phyloP scores from a whole-genome alignment of 2,888 invertebrate species.

The Scaptodrosophila latifasciaeformis region DNA sequence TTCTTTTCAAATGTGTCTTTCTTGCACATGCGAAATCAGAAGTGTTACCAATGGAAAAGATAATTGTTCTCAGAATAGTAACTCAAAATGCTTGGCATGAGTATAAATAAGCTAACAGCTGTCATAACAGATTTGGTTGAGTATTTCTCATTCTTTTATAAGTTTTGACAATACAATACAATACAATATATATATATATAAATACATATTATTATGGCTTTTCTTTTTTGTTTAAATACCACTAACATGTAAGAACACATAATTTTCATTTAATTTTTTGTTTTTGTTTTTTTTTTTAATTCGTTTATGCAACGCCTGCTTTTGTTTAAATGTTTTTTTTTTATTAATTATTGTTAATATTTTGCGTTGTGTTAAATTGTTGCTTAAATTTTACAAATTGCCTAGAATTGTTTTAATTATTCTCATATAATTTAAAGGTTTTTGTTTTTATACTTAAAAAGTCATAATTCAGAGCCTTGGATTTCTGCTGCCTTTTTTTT shows the following conservation, averaged over 20 bases:
- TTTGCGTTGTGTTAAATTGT: constrained; percentile 22
- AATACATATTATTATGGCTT: constrained; percentile 12
- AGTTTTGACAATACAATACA: no score
- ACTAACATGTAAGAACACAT: constrained; percentile 71
- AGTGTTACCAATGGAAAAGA: no score
- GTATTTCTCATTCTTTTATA: no score
- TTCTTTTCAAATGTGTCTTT: no score
- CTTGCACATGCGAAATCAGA: no score
- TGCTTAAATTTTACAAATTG: constrained; percentile 59
- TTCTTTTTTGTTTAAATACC: constrained; percentile 43
- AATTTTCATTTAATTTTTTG: constrained; percentile 60
- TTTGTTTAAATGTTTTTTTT: constrained; percentile 12
- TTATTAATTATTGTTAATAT: constrained; percentile 6
- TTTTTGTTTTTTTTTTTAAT: constrained; percentile 23
- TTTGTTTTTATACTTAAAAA: constrained; percentile 47
- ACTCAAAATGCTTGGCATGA: constrained; percentile 61
- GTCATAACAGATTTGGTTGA: constrained; percentile 32
- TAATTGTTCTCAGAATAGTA: no score
- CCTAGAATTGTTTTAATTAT: constrained; percentile 23
- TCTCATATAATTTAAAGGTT: not conserved
- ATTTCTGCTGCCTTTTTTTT: constrained; percentile 39
- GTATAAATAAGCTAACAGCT: constrained; percentile 52
- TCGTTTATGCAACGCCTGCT: constrained; percentile 22
- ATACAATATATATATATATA: constrained; percentile 15
- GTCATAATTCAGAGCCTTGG: constrained; percentile 55